Conservation (phyloP, 2,888 invertebrate species). For the Oscheius myriophilus region DNA sequence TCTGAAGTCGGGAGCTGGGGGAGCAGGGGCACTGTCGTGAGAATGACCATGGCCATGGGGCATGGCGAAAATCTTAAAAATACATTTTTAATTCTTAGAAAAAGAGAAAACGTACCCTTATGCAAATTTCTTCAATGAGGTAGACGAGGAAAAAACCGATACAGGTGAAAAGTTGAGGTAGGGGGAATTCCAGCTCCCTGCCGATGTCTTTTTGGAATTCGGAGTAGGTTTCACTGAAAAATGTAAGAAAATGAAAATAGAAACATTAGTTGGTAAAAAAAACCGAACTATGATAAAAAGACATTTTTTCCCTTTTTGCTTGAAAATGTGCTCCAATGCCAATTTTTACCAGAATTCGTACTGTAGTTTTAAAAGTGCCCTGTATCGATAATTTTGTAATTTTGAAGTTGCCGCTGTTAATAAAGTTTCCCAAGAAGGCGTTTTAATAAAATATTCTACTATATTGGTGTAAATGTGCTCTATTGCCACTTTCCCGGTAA, state of each 20-base stretch:
- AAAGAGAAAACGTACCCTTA: constrained; percentile 7
- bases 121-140: constrained; percentile 63
- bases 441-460: no score
- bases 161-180: constrained; percentile 67
- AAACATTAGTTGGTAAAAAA: not conserved
- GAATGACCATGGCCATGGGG: constrained; percentile 43
- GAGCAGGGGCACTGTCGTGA: constrained; percentile 27
- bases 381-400: no score
- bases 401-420: no score
- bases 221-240: constrained; percentile 58
- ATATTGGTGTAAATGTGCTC: no score
- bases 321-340: no score
- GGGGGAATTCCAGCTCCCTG: constrained; percentile 49
- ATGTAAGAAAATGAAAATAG: not conserved
- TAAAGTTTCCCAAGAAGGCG: no score
- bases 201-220: constrained; percentile 12
- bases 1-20: constrained; percentile 5
- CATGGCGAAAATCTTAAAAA: constrained; percentile 54
- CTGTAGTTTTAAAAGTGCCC: no score
- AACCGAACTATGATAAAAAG: no score
- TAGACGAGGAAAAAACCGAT: constrained; percentile 69
- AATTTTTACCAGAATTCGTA: no score
- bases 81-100: not conserved
- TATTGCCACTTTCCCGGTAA: no score
- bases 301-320: no score